Base-by-base conservation (phyloP, 2,113 vertebrate genomes). In the Pagrus major region DNA sequence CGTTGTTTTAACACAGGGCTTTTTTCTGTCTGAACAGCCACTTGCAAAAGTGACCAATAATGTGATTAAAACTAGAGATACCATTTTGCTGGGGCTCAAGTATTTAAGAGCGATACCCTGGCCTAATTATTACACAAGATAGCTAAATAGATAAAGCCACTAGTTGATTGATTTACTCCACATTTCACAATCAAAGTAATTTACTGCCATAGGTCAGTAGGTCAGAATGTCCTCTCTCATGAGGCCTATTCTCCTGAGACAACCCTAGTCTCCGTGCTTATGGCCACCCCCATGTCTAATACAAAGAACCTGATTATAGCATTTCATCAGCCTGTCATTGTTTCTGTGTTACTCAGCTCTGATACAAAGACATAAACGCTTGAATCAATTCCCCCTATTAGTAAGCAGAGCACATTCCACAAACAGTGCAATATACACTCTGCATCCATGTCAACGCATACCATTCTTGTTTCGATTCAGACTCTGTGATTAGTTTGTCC, bases 341-440 rank as follows among this genome's bases (percentile, higher is more conserved):
- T 60, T 35, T 86, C 51, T 35, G 42, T 66, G 65, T 51, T 14
- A 41, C 23, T 51, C 33, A 59, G 33, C 25, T 52, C 65, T 59
- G 79, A 84, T 23, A 10, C 29, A 47, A 58, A 58, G 41, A 60
- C 52, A 76, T 49, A 61, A 61, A 71, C 18, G 41, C 52, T 73
- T 16, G 5, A 80, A 74, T 83, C 59, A 47, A 79, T 77, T 23
- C 23, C 15, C 21, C 49, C 31, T 4, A 79, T 84, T 58, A 83
- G 76, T 77, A 78, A 61, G 29, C 77, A 75, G 73, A 68, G 52
- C 63, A 72, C 39, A 52, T 83, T 78, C 56, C 51, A 58, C 74
- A 81, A 79, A 81, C 23, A 51, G 35, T n/a, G 42, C 27, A 54
- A 79, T 37, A 54, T 27, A 59, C 29, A 51, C 54, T 58, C 56